Evolutionary conservation across 2,113 vertebrate genomes (phyloP).

Genomic region (Apteryx mantelli): DNA sequence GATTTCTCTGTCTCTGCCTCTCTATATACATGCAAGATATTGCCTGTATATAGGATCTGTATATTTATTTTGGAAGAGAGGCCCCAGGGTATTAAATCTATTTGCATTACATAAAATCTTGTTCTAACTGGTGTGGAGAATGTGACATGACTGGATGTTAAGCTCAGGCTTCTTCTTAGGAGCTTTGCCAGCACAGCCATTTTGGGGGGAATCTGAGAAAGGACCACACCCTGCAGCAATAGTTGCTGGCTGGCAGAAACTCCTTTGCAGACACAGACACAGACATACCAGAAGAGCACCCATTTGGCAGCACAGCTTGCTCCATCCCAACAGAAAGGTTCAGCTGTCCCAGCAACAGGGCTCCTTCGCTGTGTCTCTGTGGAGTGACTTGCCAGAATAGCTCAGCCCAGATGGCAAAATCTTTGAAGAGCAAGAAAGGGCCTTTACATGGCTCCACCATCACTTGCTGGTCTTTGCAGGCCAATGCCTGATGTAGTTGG

Average conservation of each 20-base stretch:
- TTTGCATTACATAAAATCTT: background rate
- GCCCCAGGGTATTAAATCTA: background rate
- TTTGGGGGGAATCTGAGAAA: background rate
- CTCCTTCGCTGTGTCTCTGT: background rate
- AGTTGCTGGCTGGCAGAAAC: background rate
- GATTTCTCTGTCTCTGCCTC: background rate
- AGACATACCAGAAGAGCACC: background rate
- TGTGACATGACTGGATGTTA: background rate
- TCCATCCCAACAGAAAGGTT: background rate
- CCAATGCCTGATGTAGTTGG: rapidly evolving
- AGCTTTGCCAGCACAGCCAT: background rate
- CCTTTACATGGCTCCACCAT: background rate
- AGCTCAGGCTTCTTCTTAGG: background rate
- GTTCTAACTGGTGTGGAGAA: background rate
- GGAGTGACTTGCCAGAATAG: background rate
- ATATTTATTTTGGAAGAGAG: background rate
- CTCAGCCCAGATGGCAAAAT: background rate
- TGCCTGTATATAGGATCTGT: background rate
- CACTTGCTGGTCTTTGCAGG: background rate
- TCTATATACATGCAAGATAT: background rate
- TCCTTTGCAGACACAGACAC: background rate
- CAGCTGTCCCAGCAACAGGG: background rate
- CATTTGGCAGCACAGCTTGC: background rate
- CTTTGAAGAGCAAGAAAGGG: background rate
- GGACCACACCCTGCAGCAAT: background rate